Base-by-base conservation (phyloP, 2,113 vertebrate species). In the Ptyas mucosa region DNA sequence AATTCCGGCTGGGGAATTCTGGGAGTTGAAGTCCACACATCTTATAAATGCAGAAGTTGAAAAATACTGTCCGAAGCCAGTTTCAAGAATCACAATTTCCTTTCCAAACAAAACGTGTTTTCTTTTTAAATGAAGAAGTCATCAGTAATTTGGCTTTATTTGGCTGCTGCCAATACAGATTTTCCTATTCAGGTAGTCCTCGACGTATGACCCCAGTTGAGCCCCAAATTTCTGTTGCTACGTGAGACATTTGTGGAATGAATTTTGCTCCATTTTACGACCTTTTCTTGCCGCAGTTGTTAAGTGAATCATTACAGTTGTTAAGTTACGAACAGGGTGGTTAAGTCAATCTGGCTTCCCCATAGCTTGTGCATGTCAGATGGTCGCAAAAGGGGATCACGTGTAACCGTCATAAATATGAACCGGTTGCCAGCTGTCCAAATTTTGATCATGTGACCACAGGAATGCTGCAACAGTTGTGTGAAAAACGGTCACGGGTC, bases 181-280 rank as follows among this genome's bases (percentile, higher is more conserved):
- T 81, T 8, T 81, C 7, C n/a, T 81, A 20, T 81, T 69, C 12
- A 69, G 29, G 29, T 5, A 69, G 5, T n/a, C 14, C 64, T 69
- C 12, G 1, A 2, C 12, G 15, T 7, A 7, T 2, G 64, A 15
- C 5, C 29, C 1, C 61, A 64, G n/a, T 1, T 2, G 26, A n/a
- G 1, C 26, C 61, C 5, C 12, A 12, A n/a, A 15, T n/a, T n/a
- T 69, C 29, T 15, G 29, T 15, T n/a, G 29, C 64, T n/a, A 15
- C n/a, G 29, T 2, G 10, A 69, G 64, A 69, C 24, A n/a, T 69
- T 69, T n/a, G 61, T 29, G 2, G 12, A 69, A 3, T n/a, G 61
- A 69, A n/a, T n/a, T n/a, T 15, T n/a, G 1, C 12, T 5, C 29
- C 1, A 1, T 34, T 69, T n/a, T 5, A n/a, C 4, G 3, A 14